A percentile compares a stretch with the other conserved stretches of the same genome.
Evolutionary conservation across 2,888 invertebrate genomes (phyloP).

Genomic region (Macaria notata): DNA sequence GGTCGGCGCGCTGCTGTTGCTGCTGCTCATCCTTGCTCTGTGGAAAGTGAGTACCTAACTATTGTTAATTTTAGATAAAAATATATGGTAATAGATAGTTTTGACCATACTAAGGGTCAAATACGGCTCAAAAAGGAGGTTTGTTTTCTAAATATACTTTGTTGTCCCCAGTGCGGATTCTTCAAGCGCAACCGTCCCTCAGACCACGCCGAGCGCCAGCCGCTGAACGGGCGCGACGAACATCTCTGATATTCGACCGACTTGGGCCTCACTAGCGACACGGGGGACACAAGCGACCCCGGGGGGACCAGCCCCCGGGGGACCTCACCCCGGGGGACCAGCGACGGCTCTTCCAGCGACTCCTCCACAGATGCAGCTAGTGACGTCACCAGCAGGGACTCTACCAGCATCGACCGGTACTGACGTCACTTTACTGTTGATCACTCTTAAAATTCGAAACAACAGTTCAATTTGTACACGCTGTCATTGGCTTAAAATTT

Average conservation of each 20-base stretch:
- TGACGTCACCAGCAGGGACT: conserved; percentile 74
- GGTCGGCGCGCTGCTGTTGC: conserved; percentile 89
- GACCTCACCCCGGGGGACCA: conserved; percentile 32
- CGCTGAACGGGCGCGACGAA: conserved; percentile 91
- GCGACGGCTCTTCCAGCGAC: conserved; percentile 41
- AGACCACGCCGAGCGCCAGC: conserved; percentile 91
- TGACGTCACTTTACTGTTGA: conserved; percentile 38
- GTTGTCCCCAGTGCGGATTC: conserved; percentile 89
- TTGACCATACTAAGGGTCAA: too few relatives aligned
- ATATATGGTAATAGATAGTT: too few relatives aligned
- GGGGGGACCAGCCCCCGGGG: conserved; percentile 44
- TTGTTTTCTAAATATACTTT: too few relatives aligned
- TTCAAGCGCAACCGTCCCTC: conserved; percentile 95
- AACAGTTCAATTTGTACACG: too few relatives aligned
- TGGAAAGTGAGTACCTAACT: conserved; percentile 85
- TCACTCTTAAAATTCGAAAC: too few relatives aligned
- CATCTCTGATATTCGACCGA: conserved; percentile 84
- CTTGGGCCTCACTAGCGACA: conserved; percentile 55
- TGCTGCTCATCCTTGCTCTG: conserved; percentile 89
- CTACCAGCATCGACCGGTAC: conserved; percentile 70
- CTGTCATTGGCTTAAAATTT: too few relatives aligned
- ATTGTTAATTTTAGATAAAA: too few relatives aligned
- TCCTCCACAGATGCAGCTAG: conserved; percentile 72
- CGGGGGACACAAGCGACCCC: conserved; percentile 48
- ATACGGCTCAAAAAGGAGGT: too few relatives aligned